Evolutionary conservation across 1,140 invertebrate genomes (phyloP).

Genomic region (Heliconius nattereri): DNA sequence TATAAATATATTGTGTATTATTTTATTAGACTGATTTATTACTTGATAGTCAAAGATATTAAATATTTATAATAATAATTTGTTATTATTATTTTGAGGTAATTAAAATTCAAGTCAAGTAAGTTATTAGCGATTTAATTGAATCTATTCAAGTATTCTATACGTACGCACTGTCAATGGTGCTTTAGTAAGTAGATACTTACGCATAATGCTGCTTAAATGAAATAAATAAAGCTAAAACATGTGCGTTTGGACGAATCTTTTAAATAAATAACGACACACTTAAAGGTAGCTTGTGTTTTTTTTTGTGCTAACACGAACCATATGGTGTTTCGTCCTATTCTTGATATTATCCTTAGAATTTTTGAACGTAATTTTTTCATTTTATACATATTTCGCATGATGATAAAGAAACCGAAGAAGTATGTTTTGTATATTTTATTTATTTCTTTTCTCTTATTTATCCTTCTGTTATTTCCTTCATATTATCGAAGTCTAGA

Average conservation of each 20-base stretch:
- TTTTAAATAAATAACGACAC: conserved; percentile 10
- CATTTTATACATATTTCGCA: not conserved
- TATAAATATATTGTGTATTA: not conserved
- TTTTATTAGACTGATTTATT: not conserved
- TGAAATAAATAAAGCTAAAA: not conserved
- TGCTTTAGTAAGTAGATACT: conserved; percentile 2
- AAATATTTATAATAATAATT: no score
- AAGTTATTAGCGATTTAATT: conserved; percentile 32
- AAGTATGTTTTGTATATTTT: not conserved
- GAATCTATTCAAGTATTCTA: conserved; percentile 14
- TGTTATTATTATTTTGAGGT: not conserved
- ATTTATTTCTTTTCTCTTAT: no score
- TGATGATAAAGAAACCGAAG: not conserved
- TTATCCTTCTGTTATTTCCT: no score
- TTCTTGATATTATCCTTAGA: conserved; percentile 4
- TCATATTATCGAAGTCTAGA: no score
- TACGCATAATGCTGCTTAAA: not conserved
- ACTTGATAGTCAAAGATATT: conserved; percentile 5
- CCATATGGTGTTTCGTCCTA: not conserved
- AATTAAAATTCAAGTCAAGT: conserved; percentile 29
- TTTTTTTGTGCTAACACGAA: not conserved
- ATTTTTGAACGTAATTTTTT: not conserved
- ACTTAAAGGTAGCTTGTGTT: not conserved
- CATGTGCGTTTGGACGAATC: not conserved
- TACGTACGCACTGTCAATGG: not conserved